Base-by-base conservation (phyloP, 2,113 vertebrate genomes). In the Leucopsar rothschildi region DNA sequence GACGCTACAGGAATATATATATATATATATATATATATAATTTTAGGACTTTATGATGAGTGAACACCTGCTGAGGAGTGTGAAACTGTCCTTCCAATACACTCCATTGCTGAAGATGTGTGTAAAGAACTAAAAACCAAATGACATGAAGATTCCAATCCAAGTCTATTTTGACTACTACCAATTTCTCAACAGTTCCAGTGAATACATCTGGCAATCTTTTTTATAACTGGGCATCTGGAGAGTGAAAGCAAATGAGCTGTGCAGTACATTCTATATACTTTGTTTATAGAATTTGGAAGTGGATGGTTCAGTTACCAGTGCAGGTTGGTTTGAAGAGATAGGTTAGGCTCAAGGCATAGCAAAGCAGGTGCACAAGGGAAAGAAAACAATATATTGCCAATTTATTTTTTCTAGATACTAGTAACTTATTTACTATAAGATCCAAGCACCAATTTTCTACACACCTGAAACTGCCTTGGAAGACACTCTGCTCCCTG, bases 381-480 rank as follows among this genome's bases (percentile, higher is more conserved):
- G 95, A 90, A 97, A 87, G 91, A 95, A 92, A 96, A 88, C 57
- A 85, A 75, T 10, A 14, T 19, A 64, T 57, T 27, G n/a, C 47
- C 40, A 71, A 28, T 53, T 77, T 37, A 45, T 29, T 83, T 63
- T 55, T 70, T 93, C 86, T 90, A 75, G 12, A 56, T 69, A 84
- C 64, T 92, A 96, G 47, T 53, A 96, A 89, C 83, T 86, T 91
- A 96, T 57, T 94, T 93, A 82, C 49, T 45, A 47, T 16, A 88
- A 88, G 90, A 94, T 94, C 92, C 60, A 85, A 94, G 69, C 92
- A 95, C 84, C 83, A 49, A 31, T 92, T 95, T 93, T 97, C 97
- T 98, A 98, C 98, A 98, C 97, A 98, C 98, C 98, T 98, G 98
- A 80, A 93, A 95, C 79, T 96, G 97, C 96, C 97, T 97, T 98